phyloP scores from a whole-genome alignment of 2,797 vertebrate species.

The Enteromius treurensis region DNA sequence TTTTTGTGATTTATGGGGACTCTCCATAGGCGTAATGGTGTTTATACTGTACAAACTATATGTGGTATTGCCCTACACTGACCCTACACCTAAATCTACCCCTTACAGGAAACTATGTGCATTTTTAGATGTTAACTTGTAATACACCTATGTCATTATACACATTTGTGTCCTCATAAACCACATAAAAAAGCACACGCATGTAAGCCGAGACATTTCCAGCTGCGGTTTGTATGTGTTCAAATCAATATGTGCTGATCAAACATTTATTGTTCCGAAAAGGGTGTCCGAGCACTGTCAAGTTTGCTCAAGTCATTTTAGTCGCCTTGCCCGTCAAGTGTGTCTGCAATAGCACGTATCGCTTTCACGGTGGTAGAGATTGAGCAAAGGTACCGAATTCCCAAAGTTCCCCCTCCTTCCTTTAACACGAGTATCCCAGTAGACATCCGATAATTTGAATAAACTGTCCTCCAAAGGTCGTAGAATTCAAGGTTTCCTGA shows the following conservation, averaged over 20 bases:
- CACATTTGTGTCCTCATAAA: no score
- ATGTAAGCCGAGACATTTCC: background rate
- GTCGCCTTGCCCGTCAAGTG: background rate
- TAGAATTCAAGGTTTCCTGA: slow-evolving; percentile 58
- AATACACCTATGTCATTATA: no score
- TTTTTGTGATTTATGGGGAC: no score
- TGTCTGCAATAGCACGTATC: background rate
- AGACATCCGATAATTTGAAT: slow-evolving; percentile 51
- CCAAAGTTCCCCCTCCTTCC: slow-evolving; percentile 34
- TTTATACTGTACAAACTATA: background rate
- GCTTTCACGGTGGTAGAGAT: slow-evolving; percentile 8
- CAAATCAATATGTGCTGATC: slow-evolving; percentile 47
- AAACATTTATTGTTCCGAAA: slow-evolving; percentile 35
- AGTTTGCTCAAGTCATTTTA: slow-evolving; percentile 22
- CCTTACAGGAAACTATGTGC: background rate
- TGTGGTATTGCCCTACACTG: background rate
- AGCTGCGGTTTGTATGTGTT: background rate
- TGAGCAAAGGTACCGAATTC: slow-evolving; percentile 31
- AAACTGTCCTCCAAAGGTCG: slow-evolving; percentile 64
- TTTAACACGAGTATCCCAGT: slow-evolving; percentile 15
- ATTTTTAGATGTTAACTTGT: no score
- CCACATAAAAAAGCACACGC: slow-evolving; percentile 8
- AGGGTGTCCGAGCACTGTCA: slow-evolving; percentile 32
- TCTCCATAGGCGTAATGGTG: no score
- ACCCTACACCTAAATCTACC: no score